Evolutionary conservation across 2,888 invertebrate species (phyloP).

Genomic region (Cepaea hortensis): DNA sequence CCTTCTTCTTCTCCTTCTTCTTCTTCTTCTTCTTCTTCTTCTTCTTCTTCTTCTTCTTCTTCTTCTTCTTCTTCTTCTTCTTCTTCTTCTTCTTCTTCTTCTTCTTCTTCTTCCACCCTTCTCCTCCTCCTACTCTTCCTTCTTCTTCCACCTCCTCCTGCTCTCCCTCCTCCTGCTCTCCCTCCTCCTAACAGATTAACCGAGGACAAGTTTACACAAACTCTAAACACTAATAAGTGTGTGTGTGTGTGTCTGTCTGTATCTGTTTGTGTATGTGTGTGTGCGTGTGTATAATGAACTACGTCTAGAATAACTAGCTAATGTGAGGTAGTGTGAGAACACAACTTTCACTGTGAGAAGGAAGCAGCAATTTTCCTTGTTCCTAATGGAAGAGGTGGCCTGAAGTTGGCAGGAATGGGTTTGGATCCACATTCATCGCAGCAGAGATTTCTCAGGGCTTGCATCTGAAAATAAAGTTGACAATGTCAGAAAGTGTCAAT

Average conservation of each 20-base stretch:
- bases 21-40: neutral
- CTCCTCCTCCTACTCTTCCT: neutral
- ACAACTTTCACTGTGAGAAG: conserved; percentile 12
- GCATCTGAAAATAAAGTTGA: conserved; percentile 50
- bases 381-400: conserved; percentile 59
- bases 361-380: conserved; percentile 55
- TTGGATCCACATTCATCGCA: conserved; percentile 49
- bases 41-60: conserved; percentile 7
- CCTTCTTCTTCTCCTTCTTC: too few relatives aligned
- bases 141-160: neutral
- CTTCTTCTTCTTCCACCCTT: neutral
- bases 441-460: conserved; percentile 53
- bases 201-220: too few relatives aligned
- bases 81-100: conserved; percentile 7
- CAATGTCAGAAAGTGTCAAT: neutral
- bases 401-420: conserved; percentile 58
- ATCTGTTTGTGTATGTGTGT: too few relatives aligned
- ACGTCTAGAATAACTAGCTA: neutral
- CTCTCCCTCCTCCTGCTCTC: neutral
- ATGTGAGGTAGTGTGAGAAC: neutral
- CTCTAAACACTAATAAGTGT: too few relatives aligned
- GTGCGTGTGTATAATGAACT: too few relatives aligned
- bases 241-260: too few relatives aligned
- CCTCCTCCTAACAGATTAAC: neutral
- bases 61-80: conserved; percentile 7